Percentiles rank a stretch among this genome's conserved stretches.
Conservation (phyloP, 2,888 invertebrate genomes). For the Drosophila trichaetosa region DNA sequence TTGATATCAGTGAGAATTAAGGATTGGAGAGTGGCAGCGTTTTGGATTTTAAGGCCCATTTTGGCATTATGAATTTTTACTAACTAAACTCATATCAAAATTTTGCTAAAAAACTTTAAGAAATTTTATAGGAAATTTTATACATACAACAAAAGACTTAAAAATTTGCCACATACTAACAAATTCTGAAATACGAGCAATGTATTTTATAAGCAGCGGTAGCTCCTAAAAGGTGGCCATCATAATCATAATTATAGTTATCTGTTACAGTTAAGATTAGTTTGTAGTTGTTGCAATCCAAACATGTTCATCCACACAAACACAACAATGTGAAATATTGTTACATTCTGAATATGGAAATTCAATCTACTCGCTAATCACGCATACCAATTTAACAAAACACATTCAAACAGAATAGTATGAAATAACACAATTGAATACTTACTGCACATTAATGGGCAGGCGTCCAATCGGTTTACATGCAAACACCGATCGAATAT, state of each 20-base stretch:
- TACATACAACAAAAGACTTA: slow-evolving; percentile 27
- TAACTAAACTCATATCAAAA: slow-evolving; percentile 20
- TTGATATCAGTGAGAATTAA: slow-evolving; percentile 51
- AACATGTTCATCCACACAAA: slow-evolving; percentile 54
- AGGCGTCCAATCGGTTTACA: slow-evolving; percentile 13
- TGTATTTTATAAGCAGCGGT: slow-evolving; percentile 28
- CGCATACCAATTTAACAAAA: not conserved
- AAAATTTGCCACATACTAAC: not conserved
- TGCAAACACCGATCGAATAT: slow-evolving; percentile 1
- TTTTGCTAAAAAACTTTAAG: slow-evolving; percentile 2
- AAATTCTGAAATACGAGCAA: not conserved
- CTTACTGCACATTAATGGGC: not conserved
- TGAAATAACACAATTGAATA: not conserved
- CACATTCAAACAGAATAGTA: not conserved
- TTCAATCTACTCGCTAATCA: slow-evolving; percentile 31
- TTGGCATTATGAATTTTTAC: slow-evolving; percentile 27
- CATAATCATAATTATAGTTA: slow-evolving; percentile 16
- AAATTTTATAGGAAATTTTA: slow-evolving; percentile 8
- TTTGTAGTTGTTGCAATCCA: slow-evolving; percentile 56
- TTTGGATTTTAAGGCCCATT: slow-evolving; percentile 51
- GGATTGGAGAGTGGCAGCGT: slow-evolving; percentile 46
- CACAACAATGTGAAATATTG: slow-evolving; percentile 27
- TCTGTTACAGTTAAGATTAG: slow-evolving; percentile 54
- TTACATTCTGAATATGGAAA: slow-evolving; percentile 43
- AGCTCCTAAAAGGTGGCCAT: slow-evolving; percentile 15